Base-by-base conservation (phyloP, 2,797 vertebrate genomes). In the Alfaro cultratus region DNA sequence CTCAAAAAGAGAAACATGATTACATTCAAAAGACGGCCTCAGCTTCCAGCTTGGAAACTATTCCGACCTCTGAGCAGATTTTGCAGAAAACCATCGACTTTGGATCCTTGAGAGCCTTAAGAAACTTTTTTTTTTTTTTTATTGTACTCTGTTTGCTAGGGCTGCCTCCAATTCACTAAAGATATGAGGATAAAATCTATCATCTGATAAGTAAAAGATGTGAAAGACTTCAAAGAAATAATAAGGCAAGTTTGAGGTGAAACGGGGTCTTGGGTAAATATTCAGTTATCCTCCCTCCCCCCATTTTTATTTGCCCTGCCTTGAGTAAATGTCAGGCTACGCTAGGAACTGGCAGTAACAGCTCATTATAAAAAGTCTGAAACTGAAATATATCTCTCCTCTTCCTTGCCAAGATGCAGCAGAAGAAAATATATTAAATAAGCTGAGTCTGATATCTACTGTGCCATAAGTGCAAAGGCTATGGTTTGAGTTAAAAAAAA, bases 261-360 rank as follows among this genome's bases (percentile, higher is more conserved):
- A 70, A n/a, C 75, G 80, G 60, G 47, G 55, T 79, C 83, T 70
- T 82, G 88, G 74, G 91, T 87, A 91, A 94, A 91, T 86, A 88
- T 86, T 86, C 73, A 29, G 75, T 36, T 74, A 7, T 80, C 7
- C 7, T 80, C 78, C 51, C 83, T 16, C 16, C 26, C 0, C 26
- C 68, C 53, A 67, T 92, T 80, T 71, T 86, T 89, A 90, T 93
- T 86, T 87, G 83, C 80, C 78, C 82, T 75, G 73, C 86, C 82
- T 78, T 83, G 85, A 87, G 86, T 88, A 89, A 90, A 94, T 90
- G 90, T 91, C 89, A 92, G 81, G 72, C 76, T 86, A 78, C 74
- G 72, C 84, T 77, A 53, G 36, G 82, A 88, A 88, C 80, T 84
- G 82, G 82, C 79, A 88, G 76, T 77, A 86, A 83, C 71, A 83